Conservation (phyloP, 2,113 vertebrate genomes). For the Sus scrofa region DNA sequence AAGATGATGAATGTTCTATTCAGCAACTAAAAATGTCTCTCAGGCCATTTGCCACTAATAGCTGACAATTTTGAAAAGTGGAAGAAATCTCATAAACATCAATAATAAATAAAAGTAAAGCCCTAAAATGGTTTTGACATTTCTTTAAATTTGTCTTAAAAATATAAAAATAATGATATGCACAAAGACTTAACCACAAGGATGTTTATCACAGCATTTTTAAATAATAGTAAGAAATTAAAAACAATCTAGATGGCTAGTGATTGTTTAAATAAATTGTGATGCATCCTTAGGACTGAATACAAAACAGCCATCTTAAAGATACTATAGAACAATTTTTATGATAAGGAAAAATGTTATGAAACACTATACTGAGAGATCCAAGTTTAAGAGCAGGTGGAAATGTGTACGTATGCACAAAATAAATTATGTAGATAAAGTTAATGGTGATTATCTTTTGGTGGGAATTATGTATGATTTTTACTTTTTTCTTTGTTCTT, state of each 20-base stretch:
- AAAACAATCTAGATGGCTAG: background rate
- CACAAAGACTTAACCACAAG: background rate
- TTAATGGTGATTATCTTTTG: background rate
- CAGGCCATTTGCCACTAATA: background rate
- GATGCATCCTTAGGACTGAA: background rate
- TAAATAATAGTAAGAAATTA: background rate
- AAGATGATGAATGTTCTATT: background rate
- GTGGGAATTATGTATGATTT: background rate
- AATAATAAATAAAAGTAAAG: conserved; percentile 10
- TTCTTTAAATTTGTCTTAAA: conserved; percentile 16
- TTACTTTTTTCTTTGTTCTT: conserved; percentile 26
- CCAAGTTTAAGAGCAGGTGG: background rate
- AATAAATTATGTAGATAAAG: background rate
- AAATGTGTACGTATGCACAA: conserved; percentile 1
- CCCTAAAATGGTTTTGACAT: background rate
- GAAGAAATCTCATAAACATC: background rate
- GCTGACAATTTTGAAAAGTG: background rate
- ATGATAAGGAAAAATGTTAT: conserved; percentile 14
- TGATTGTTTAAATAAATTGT: background rate
- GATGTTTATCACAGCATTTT: background rate
- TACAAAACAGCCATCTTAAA: conserved; percentile 15
- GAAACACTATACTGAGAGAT: background rate
- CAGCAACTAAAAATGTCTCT: background rate
- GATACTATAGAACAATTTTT: background rate
- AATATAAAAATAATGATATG: conserved; percentile 36